A percentile compares a stretch with the other conserved stretches of the same genome.
Conservation (phyloP, 2,888 invertebrate species). For the Sceliomorpha sp. region DNA sequence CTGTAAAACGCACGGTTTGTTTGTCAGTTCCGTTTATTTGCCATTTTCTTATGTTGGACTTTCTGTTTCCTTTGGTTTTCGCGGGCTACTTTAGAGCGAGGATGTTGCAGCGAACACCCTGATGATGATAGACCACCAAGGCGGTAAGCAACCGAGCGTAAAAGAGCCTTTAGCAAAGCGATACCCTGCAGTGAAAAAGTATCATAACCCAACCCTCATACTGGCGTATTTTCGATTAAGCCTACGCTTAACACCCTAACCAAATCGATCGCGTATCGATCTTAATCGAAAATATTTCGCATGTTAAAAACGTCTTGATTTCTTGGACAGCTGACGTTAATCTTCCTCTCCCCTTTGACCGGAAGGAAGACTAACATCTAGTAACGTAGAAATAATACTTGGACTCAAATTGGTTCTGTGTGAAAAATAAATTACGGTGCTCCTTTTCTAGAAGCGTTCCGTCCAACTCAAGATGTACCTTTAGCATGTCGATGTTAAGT, state of each 20-base stretch:
- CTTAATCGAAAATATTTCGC: no score
- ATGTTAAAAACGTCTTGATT: no score
- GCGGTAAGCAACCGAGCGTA: constrained; percentile 87
- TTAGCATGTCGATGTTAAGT: background rate
- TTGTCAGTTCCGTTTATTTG: constrained; percentile 65
- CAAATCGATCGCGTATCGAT: no score
- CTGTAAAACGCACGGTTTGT: constrained; percentile 57
- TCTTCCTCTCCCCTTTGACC: no score
- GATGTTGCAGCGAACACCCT: constrained; percentile 94
- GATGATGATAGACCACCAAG: constrained; percentile 94
- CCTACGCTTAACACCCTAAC: constrained; percentile 18
- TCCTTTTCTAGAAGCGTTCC: background rate
- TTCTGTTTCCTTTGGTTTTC: constrained; percentile 60
- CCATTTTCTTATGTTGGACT: constrained; percentile 46
- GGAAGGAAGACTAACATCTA: no score
- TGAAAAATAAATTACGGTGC: no score
- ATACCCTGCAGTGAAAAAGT: background rate
- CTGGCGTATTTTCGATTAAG: constrained; percentile 28
- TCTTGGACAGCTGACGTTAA: no score
- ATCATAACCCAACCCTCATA: constrained; percentile 6
- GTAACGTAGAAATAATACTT: no score
- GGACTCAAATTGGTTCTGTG: no score
- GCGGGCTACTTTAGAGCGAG: constrained; percentile 86
- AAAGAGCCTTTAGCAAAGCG: constrained; percentile 8
- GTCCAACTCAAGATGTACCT: no score